Base-by-base conservation (phyloP, 2,113 vertebrate genomes). In the Planiliza haematocheilus region DNA sequence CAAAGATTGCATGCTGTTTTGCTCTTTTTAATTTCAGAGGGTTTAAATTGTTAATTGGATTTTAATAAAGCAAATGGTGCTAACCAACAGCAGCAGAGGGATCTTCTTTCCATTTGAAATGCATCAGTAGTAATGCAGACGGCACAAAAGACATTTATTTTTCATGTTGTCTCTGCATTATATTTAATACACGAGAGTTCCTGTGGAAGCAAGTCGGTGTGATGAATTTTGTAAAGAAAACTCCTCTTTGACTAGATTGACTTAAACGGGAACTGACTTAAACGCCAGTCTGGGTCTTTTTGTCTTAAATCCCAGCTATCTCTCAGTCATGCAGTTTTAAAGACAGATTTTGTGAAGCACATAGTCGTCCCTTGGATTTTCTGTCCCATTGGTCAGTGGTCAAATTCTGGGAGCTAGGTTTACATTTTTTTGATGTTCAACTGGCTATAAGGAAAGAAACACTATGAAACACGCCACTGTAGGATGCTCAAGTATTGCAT, bases 41-140 rank as follows among this genome's bases (percentile, higher is more conserved):
- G 58, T 69, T 80, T 88, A 52, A 88, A 91, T 91, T 86, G 62
- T 85, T 88, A 83, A 88, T 87, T 74, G 70, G 21, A 89, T 18
- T 88, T 89, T 87, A 84, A 91, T 88, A 88, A 90, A 89, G 82
- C 79, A 89, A 77, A 72, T 53, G 41, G 37, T 71, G 67, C 69
- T 58, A 80, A 73, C 85, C 74, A 86, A 83, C 55, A 63, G 74
- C 43, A 66, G 80, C 70, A 62, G 43, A 60, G 85, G 58, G 70
- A 51, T 79, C 81, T 48, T 65, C 57, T 85, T n/a, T 85, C 82
- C 81, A 87, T 83, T 86, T 81, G 82, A 85, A 86, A 85, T 80
- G 64, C 87, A 90, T 90, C 83, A 89, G 85, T 90, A 85, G 64
- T 79, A 82, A 88, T 78, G 80, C 17, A 20, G 63, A 82, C 86